Evolutionary conservation across 1,140 invertebrate genomes (phyloP).

Genomic region (Panagrolaimus sp.): DNA sequence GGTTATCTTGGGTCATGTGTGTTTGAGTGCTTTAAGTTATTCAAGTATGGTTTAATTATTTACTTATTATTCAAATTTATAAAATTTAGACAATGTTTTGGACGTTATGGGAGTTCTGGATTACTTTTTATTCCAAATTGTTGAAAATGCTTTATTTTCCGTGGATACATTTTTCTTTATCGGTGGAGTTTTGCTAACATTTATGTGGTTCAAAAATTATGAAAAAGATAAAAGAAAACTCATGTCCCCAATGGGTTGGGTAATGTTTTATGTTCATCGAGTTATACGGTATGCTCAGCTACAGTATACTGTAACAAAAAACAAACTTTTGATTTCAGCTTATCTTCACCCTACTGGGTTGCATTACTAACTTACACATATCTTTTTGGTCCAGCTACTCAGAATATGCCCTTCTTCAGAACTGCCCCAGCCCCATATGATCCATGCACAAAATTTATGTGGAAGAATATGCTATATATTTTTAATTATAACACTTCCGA

Average conservation of each 20-base stretch:
- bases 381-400: too few species aligned
- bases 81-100: conserved; percentile 19
- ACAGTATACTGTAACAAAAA: too few species aligned
- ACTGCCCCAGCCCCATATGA: too few species aligned
- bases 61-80: background rate
- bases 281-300: conserved; percentile 20
- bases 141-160: conserved; percentile 35
- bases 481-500: background rate
- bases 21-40: background rate
- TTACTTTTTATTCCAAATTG: conserved; percentile 16
- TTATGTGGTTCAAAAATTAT: conserved; percentile 38
- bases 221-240: conserved; percentile 24
- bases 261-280: conserved; percentile 43
- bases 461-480: background rate
- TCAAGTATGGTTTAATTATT: background rate
- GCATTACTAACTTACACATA: too few species aligned
- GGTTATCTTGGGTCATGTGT: conserved; percentile 32
- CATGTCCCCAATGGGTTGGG: conserved; percentile 29
- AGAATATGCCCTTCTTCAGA: too few species aligned
- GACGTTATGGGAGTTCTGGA: conserved; percentile 27
- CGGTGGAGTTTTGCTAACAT: conserved; percentile 30
- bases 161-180: conserved; percentile 43
- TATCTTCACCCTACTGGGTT: too few species aligned
- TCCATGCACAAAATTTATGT: background rate
- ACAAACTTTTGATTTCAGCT: too few species aligned